phyloP scores from a whole-genome alignment of 2,113 vertebrate species.

The Indicator maculatus region DNA sequence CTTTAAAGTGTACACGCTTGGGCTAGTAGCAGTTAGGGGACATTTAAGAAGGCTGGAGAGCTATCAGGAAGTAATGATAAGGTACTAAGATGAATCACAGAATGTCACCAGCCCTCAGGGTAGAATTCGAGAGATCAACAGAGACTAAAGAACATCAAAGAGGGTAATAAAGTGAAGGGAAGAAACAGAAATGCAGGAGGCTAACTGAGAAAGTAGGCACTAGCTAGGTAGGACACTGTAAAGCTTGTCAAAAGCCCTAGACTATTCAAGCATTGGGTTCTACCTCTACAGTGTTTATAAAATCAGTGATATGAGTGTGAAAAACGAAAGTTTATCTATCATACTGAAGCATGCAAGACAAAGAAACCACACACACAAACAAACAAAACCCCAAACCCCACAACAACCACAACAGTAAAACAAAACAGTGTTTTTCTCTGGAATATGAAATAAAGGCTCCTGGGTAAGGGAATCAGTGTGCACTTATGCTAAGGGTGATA shows the following conservation, averaged over 20 bases:
- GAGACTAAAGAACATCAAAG: constrained; percentile 19
- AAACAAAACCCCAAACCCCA: too few species aligned
- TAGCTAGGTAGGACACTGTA: not conserved
- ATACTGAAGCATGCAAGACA: not conserved
- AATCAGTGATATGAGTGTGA: not conserved
- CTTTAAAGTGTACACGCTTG: not conserved
- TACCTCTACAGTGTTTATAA: not conserved
- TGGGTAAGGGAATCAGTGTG: not conserved
- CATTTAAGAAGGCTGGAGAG: not conserved
- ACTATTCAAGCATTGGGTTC: not conserved
- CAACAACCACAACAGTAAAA: not conserved
- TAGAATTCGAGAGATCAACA: not conserved
- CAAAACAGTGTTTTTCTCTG: not conserved
- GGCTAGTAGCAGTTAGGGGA: not conserved
- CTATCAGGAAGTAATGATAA: not conserved
- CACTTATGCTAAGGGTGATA: not conserved
- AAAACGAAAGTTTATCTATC: not conserved
- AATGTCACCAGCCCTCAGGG: not conserved
- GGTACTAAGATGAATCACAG: not conserved
- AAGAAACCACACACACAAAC: not conserved
- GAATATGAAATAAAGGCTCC: not conserved
- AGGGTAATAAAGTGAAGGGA: not conserved
- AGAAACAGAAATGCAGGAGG: not conserved
- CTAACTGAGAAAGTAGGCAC: not conserved
- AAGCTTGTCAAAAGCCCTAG: not conserved